Evolutionary conservation across 2,797 vertebrate genomes (phyloP), one percentile per base, ranked within the genome.

Genomic region (Propithecus perrieri): DNA sequence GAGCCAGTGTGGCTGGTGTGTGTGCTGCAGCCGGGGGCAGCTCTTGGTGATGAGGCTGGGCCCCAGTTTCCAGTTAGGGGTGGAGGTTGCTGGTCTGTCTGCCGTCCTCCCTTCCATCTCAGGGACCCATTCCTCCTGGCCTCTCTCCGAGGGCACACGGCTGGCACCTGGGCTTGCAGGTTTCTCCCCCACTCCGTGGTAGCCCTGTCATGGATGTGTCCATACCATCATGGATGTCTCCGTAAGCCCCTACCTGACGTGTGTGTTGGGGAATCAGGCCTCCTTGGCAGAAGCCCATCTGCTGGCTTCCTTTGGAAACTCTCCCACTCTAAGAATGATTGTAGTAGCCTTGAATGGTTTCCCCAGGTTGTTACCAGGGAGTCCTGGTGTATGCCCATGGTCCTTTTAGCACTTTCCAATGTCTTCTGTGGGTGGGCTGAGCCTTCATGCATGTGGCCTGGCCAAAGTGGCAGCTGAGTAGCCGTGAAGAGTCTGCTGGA

Each of bases 361-460:
- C 35, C 38, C 43, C 30, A 26, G 59, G 12, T 69, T 43, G 74
- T 79, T 75, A 14, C 43, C 1, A 12, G 50, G 85, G 87, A 38
- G 41, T n/a, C 14, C 12, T 10, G 1, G 0, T n/a, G 30, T 35
- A 17, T 43, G 15, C 57, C 35, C 2, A 0, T 26, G 15, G 28
- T 80, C 57, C 63, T 24, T 50, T 38, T 48, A 72, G 78, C 22
- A 33, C 43, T 59, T 88, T 17, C 24, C 63, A 41, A n/a, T 43
- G 35, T 46, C 71, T 80, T 53, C 28, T 79, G 17, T 63, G 43
- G 46, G 61, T 89, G 12, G 3, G 12, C n/a, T 57, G 65, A 69
- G 38, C 5, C 55, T 76, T 20, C 0, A 1, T 35, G n/a, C 11
- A 26, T 48, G 26, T 33, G 24, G 5, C 1, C 0, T 2, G 38